phyloP scores from a whole-genome alignment of 2,113 vertebrate genomes.

The Glaucidium brasilianum region DNA sequence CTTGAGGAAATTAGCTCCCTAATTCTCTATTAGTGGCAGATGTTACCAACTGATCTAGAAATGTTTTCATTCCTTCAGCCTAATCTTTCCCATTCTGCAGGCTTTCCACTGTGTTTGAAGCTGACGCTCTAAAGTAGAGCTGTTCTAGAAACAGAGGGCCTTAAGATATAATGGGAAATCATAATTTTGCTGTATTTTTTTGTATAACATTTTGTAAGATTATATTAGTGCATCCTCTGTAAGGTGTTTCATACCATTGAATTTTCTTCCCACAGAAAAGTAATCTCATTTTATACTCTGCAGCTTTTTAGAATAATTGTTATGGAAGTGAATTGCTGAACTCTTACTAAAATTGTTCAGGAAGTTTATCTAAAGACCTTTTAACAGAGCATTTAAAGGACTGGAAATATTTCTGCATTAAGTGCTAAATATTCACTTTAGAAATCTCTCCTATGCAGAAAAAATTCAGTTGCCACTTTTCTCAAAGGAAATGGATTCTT shows the following conservation, averaged over 20 bases:
- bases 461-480: background rate
- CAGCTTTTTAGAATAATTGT: background rate
- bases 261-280: background rate
- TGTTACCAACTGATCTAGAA: conserved; percentile 19
- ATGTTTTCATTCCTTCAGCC: background rate
- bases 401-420: background rate
- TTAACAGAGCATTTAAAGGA: background rate
- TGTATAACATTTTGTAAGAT: background rate
- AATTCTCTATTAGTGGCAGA: conserved; percentile 30
- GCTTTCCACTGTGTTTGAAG: background rate
- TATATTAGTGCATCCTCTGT: background rate
- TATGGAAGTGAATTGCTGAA: background rate
- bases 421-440: background rate
- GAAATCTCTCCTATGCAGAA: background rate
- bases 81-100: background rate
- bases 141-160: background rate
- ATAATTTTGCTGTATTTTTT: background rate
- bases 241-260: background rate
- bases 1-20: conserved; percentile 28
- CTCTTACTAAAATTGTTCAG: background rate
- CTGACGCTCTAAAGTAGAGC: background rate
- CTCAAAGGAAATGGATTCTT: background rate
- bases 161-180: background rate
- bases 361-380: conserved; percentile 1
- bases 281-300: conserved; percentile 1